These are phyloP conservation scores for Metridium senile DNA, from an alignment of 92 coral and sea anemone species.

Conservation along the genomic window DNA sequence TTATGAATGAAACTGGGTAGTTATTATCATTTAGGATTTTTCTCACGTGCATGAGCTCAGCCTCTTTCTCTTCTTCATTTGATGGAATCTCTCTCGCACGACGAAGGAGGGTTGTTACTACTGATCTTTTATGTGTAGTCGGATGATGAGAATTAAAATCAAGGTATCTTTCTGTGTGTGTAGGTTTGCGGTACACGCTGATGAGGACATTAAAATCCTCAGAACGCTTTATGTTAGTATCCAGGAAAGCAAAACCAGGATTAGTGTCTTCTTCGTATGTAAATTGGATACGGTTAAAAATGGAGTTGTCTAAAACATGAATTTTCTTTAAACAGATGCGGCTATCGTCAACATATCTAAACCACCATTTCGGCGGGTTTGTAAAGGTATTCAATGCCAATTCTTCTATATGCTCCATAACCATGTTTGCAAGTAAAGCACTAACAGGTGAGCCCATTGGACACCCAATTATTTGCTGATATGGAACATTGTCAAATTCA, in stretches of 20 bases:
- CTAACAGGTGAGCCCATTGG: conserved; percentile 56
- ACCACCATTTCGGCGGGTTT: conserved; percentile 54
- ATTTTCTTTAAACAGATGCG: conserved; percentile 15
- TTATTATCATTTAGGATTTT: background rate
- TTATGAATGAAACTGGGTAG: background rate
- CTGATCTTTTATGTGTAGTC: conserved; percentile 35
- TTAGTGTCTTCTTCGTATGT: conserved; percentile 14
- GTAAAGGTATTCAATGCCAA: conserved; percentile 24
- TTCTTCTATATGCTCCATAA: conserved; percentile 52
- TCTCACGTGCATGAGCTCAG: background rate
- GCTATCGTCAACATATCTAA: conserved; percentile 56
- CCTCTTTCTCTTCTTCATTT: conserved; percentile 17
- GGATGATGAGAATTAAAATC: conserved; percentile 47
- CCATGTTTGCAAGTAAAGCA: conserved; percentile 48
- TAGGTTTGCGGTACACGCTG: conserved; percentile 38
- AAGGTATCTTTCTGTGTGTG: conserved; percentile 41
- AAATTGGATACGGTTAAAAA: conserved; percentile 27
- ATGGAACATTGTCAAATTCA: too few relatives aligned
- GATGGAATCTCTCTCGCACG: conserved; percentile 45
- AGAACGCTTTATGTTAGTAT: conserved; percentile 8
- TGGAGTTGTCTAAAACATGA: conserved; percentile 32
- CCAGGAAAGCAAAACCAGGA: conserved; percentile 27
- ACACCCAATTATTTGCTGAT: conserved; percentile 41
- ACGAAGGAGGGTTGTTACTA: conserved; percentile 35
- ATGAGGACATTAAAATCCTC: conserved; percentile 19